These are phyloP conservation scores for Apodemus sylvaticus DNA, from an alignment of 2,113 vertebrate species.

Conservation along the genomic window DNA sequence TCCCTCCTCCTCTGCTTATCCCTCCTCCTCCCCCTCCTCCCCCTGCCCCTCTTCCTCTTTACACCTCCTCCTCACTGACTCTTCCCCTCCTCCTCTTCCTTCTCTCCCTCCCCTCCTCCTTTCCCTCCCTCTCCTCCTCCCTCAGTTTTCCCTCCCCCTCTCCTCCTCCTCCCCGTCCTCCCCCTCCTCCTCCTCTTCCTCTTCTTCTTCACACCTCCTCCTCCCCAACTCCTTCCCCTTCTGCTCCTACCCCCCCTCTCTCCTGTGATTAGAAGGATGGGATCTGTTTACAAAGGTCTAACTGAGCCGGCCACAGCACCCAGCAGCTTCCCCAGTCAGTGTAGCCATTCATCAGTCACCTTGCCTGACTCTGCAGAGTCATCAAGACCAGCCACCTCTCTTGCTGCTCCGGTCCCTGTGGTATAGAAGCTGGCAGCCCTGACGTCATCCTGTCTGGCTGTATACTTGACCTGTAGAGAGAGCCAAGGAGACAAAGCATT, in stretches of 20 bases:
- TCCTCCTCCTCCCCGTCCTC: too few species aligned
- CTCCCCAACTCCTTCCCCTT: too few species aligned
- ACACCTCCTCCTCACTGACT: too few species aligned
- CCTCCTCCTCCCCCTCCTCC: not conserved
- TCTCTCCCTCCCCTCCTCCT: too few species aligned
- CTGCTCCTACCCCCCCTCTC: too few species aligned
- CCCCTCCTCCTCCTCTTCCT: not conserved
- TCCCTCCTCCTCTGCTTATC: rapidly evolving
- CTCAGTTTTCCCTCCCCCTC: too few species aligned
- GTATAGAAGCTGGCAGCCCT: not conserved
- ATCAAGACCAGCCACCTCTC: not conserved
- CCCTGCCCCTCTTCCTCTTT: not conserved
- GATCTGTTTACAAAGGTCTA: too few species aligned
- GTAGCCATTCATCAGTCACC: not conserved
- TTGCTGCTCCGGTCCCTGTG: not conserved
- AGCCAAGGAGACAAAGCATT: not conserved
- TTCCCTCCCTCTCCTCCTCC: not conserved
- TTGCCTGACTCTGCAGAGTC: not conserved
- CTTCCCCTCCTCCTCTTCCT: too few species aligned
- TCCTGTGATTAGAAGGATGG: not conserved
- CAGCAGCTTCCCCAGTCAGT: not conserved
- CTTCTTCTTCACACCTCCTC: too few species aligned
- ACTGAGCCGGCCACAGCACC: not conserved
- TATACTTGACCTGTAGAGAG: not conserved
- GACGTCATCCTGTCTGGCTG: not conserved